phyloP scores from a whole-genome alignment of 2,888 invertebrate genomes.

The Scaptomyza reducta region DNA sequence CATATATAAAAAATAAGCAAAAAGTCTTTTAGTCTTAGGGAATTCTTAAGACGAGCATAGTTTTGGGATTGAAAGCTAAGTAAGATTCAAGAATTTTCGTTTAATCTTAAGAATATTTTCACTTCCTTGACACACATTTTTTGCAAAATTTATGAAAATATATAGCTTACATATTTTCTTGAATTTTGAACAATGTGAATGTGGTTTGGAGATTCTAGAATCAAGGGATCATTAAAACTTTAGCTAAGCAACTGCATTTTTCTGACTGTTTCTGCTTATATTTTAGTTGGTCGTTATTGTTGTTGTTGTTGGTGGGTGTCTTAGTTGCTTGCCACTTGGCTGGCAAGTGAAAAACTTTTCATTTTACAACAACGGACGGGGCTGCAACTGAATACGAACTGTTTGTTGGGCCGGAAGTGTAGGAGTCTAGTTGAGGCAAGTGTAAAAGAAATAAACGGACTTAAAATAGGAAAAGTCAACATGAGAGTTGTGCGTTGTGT shows the following conservation, averaged over 20 bases:
- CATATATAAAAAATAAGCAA: too few species aligned
- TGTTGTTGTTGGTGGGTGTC: conserved; percentile 4
- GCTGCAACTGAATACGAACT: conserved; percentile 37
- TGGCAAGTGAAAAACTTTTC: conserved; percentile 70
- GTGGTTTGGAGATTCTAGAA: conserved; percentile 24
- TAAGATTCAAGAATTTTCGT: too few species aligned
- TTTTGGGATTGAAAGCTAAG: too few species aligned
- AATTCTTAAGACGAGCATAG: too few species aligned
- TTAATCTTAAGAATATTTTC: too few species aligned
- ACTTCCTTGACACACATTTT: too few species aligned
- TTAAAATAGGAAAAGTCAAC: conserved; percentile 76
- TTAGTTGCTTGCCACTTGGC: conserved; percentile 57
- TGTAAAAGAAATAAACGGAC: conserved; percentile 78
- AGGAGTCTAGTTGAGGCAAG: conserved; percentile 40
- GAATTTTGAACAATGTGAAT: conserved; percentile 19
- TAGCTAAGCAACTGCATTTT: conserved; percentile 61
- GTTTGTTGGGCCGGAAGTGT: conserved; percentile 35
- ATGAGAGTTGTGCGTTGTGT: conserved; percentile 68
- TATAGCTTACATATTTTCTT: conserved; percentile 9
- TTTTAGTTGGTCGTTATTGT: conserved; percentile 1
- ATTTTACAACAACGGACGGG: conserved; percentile 44
- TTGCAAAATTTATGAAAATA: neutral
- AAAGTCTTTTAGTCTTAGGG: too few species aligned
- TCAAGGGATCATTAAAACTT: conserved; percentile 69
- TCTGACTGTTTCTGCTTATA: conserved; percentile 17